A percentile compares a stretch with the other conserved stretches of the same genome.
phyloP scores from a whole-genome alignment of 1,140 invertebrate genomes.

The Bathynomus jamesi region DNA sequence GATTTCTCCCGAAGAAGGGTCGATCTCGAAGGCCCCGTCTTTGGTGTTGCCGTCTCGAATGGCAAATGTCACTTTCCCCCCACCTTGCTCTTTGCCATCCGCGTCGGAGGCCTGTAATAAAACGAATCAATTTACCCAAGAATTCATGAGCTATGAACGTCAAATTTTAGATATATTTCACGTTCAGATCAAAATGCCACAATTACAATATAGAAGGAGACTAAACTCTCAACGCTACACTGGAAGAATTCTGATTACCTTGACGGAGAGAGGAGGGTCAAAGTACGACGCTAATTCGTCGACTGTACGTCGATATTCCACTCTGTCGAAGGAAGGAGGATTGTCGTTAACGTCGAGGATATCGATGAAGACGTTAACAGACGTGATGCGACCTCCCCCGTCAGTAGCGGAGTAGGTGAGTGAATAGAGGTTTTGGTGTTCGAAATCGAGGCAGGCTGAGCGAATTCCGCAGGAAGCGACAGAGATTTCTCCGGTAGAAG shows the following conservation, averaged over 20 bases:
- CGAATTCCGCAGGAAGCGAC: conserved; percentile 47
- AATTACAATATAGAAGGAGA: not conserved
- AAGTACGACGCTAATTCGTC: conserved; percentile 61
- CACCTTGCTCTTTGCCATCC: conserved; percentile 15
- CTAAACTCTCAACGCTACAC: no score
- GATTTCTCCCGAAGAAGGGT: conserved; percentile 3
- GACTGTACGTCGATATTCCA: conserved; percentile 63
- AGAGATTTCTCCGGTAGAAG: conserved; percentile 53
- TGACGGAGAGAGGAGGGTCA: conserved; percentile 65
- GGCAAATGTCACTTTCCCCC: not conserved
- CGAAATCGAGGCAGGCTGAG: conserved; percentile 55
- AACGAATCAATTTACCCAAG: not conserved
- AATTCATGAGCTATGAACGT: not conserved
- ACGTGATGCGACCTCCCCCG: conserved; percentile 54
- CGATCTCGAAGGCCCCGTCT: conserved; percentile 6
- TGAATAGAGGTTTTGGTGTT: conserved; percentile 66
- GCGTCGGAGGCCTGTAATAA: conserved; percentile 12
- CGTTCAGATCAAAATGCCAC: not conserved
- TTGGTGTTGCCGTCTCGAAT: conserved; percentile 13
- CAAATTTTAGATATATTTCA: not conserved
- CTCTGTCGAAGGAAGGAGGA: conserved; percentile 61
- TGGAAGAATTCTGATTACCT: no score
- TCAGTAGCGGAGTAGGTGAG: conserved; percentile 66
- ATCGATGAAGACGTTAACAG: conserved; percentile 52
- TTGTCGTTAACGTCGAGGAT: conserved; percentile 76